Conservation (phyloP, 1,140 invertebrate species). For the Cherax destructor region DNA sequence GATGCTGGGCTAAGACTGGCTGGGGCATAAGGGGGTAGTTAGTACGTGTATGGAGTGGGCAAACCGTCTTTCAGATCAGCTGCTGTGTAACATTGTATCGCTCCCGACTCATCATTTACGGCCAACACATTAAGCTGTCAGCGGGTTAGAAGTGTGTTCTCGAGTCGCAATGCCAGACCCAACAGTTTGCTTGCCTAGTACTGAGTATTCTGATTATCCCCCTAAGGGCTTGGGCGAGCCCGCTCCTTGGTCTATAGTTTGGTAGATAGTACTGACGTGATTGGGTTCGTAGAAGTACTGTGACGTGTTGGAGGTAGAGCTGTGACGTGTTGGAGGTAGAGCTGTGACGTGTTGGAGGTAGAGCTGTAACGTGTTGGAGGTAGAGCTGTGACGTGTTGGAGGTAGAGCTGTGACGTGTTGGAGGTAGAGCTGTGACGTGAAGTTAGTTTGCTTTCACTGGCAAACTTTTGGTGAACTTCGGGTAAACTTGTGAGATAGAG, state of each 20-base stretch:
- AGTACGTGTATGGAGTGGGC: no score
- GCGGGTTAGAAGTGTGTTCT: neutral
- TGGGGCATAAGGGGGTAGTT: neutral
- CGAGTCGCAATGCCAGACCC: neutral
- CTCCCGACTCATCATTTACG: neutral
- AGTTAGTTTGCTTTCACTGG: no score
- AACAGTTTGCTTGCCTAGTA: neutral
- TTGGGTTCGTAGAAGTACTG: no score
- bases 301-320: no score
- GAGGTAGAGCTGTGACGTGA: no score
- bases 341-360: no score
- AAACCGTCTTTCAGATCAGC: neutral
- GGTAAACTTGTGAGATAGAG: neutral
- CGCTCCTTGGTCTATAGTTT: no score
- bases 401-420: no score
- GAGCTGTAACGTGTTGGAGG: no score
- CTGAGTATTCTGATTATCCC: neutral
- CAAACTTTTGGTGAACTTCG: neutral
- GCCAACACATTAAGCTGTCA: slow-evolving; percentile 18
- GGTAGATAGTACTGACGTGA: no score
- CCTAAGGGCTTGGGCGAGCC: neutral
- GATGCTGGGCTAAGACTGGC: neutral
- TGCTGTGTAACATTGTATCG: neutral
- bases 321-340: no score
- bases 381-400: no score